Evolutionary conservation across 2,113 vertebrate species (phyloP), one percentile per base, ranked within the genome.

Genomic region (Brachionichthys hirsutus): DNA sequence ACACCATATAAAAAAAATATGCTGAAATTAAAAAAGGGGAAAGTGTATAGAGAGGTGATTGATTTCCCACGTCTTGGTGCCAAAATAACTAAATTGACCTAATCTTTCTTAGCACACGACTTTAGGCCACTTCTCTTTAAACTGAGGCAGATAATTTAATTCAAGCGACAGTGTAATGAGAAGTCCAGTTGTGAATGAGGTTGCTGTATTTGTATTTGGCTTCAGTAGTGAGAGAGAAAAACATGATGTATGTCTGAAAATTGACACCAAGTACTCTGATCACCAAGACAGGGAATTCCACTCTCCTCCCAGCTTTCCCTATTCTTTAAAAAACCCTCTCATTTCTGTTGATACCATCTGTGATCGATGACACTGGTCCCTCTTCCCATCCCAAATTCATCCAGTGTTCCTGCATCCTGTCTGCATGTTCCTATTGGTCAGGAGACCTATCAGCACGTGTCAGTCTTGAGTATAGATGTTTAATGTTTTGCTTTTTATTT

Each of bases 281-380:
- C 73, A 78, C 60, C 65, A 40, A 57, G 62, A 68, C 43, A 45
- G 17, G 40, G 63, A 62, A 6, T 24, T 72, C 19, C 62, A 50
- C 24, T 69, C 57, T 57, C 55, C 72, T 73, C 78, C 76, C 30
- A 56, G 9, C 53, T 83, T 87, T 84, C 60, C 81, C 55, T n/a
- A 77, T 82, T 85, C 83, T 87, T 83, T 78, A 83, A 86, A 84
- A 81, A 85, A 77, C 62, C 81, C 66, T 84, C 79, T 87, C 73
- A 80, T 84, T 52, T 58, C 44, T 13, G 20, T 81, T 69, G 53
- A 73, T 72, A 69, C 65, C 71, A 81, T 83, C 53, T 38, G 76
- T 85, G 75, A 42, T 72, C 56, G 80, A 56, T 41, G 52, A 70
- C 56, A 73, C 61, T 18, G 46, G 54, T 67, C 54, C 49, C 68